phyloP scores from a whole-genome alignment of 2,113 vertebrate species.

The Pangasianodon gigas region DNA sequence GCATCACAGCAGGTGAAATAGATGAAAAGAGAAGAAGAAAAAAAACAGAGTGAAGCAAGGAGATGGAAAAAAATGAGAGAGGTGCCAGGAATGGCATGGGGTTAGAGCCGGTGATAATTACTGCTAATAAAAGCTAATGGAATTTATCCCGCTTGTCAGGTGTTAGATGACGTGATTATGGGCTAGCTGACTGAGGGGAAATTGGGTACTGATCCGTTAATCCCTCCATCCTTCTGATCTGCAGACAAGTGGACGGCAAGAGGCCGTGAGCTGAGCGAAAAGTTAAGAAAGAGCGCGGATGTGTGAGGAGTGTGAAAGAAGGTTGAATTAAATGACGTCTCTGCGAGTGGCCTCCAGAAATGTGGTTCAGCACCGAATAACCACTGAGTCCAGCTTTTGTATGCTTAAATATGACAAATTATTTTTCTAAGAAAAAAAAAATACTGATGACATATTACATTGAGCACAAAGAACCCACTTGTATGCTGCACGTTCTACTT shows the following conservation, averaged over 20 bases:
- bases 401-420: neutral
- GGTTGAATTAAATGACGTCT: conserved; percentile 24
- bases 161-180: conserved; percentile 77
- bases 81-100: conserved; percentile 63
- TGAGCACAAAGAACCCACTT: neutral
- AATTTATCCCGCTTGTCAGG: conserved; percentile 77
- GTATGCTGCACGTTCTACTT: neutral
- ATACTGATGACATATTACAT: neutral
- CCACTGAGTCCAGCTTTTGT: neutral
- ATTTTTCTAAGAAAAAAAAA: neutral
- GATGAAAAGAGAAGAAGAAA: conserved; percentile 30
- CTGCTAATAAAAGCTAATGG: conserved; percentile 79
- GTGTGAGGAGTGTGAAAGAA: conserved; percentile 29
- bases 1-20: conserved; percentile 38
- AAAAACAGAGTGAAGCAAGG: conserved; percentile 17
- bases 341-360: neutral
- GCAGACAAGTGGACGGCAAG: conserved; percentile 35
- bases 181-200: conserved; percentile 65
- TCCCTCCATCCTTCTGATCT: conserved; percentile 61
- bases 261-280: conserved; percentile 32
- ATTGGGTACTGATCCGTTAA: conserved; percentile 79
- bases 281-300: conserved; percentile 29
- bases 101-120: conserved; percentile 74
- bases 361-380: neutral
- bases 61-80: conserved; percentile 43